phyloP scores from a whole-genome alignment of 2,888 invertebrate species.

The Biston betularia region DNA sequence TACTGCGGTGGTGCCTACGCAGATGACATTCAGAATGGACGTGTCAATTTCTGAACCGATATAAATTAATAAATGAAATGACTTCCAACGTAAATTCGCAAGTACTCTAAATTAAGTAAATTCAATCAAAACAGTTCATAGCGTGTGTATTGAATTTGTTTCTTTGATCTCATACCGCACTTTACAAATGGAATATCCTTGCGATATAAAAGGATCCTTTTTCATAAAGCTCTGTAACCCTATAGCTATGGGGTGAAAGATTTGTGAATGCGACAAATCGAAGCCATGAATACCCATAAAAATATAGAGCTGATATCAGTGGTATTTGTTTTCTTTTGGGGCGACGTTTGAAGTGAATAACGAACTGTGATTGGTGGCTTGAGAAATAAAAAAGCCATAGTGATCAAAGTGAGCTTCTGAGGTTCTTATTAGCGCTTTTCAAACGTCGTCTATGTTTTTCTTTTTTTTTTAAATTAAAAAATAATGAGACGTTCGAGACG shows the following conservation, averaged over 20 bases:
- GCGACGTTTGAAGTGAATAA: slow-evolving; percentile 19
- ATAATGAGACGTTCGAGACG: no score
- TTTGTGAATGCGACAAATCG: slow-evolving; percentile 41
- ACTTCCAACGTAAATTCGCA: background rate
- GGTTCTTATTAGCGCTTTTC: background rate
- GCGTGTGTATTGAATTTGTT: slow-evolving; percentile 4
- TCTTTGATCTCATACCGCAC: slow-evolving; percentile 14
- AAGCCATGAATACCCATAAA: slow-evolving; percentile 39
- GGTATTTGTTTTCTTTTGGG: slow-evolving; percentile 40
- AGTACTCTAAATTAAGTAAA: background rate
- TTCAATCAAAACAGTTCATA: background rate
- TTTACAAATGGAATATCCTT: slow-evolving; percentile 16
- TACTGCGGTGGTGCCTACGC: no score
- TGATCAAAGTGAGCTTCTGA: background rate
- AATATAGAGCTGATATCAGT: slow-evolving; percentile 36
- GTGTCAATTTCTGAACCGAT: no score
- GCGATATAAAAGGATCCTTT: slow-evolving; percentile 18
- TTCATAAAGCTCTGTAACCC: slow-evolving; percentile 24
- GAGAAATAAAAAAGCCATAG: background rate
- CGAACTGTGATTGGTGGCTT: background rate
- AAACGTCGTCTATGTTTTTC: background rate
- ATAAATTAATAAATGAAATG: no score
- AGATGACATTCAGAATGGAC: no score
- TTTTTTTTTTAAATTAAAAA: background rate
- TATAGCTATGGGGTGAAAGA: slow-evolving; percentile 33